phyloP scores from a whole-genome alignment of 2,888 invertebrate genomes.

The Ceriagrion tenellum region DNA sequence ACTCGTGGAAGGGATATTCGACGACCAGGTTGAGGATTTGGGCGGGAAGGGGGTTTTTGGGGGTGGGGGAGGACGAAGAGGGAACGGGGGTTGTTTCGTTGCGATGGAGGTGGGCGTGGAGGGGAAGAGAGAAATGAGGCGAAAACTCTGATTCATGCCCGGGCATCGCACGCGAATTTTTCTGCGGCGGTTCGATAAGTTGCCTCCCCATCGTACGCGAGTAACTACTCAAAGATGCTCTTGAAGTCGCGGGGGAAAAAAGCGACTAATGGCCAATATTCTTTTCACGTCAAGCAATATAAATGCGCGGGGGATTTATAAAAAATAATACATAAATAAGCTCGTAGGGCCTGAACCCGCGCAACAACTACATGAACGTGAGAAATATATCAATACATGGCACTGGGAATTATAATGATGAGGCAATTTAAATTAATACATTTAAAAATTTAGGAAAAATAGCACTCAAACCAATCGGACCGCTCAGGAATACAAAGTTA shows the following conservation, averaged over 20 bases:
- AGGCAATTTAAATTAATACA: too few relatives aligned
- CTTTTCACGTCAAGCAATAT: neutral
- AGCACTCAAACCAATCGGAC: too few relatives aligned
- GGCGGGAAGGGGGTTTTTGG: too few relatives aligned
- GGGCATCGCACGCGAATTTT: neutral
- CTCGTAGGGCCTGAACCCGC: neutral
- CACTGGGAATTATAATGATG: too few relatives aligned
- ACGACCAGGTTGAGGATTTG: too few relatives aligned
- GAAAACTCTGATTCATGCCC: neutral
- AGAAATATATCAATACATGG: too few relatives aligned
- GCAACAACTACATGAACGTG: neutral
- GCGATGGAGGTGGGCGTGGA: neutral
- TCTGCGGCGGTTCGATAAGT: neutral
- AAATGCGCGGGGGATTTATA: neutral
- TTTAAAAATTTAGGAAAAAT: too few relatives aligned
- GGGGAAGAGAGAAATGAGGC: too few relatives aligned
- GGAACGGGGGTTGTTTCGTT: neutral
- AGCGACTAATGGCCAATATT: neutral
- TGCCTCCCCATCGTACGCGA: neutral
- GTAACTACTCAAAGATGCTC: neutral
- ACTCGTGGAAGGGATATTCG: too few relatives aligned
- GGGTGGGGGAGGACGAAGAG: neutral
- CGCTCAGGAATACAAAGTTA: too few relatives aligned
- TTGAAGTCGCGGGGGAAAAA: neutral
- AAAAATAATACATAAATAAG: neutral